Base-by-base conservation (phyloP, 1,140 invertebrate species). In the Trachymyrmex cornetzi region DNA sequence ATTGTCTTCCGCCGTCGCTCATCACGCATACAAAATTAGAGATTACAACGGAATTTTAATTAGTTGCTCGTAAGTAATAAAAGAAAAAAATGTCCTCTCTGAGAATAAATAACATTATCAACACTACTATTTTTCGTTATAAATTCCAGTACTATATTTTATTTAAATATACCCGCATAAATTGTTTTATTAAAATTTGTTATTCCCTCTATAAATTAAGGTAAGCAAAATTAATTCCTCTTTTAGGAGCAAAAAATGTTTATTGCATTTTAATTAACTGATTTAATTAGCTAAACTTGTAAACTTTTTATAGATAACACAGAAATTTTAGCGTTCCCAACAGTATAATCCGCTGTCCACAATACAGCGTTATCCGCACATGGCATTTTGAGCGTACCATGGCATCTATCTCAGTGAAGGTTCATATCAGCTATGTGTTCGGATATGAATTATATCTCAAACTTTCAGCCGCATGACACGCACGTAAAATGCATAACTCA, bases 391-490 rank as follows among this genome's bases (percentile, higher is more conserved):
- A 61, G 38, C 27, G 24, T 50, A 16, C 50, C n/a, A 34, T 24
- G 38, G 24, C 38, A 84, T 84, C 14, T 61, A 75, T 75, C 67
- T 82, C 53, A 30, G 79, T 27, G 53, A 59, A 44, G 80, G 80
- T 75, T 74, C 69, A 61, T 84, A 84, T 84, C 80, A 74, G 69
- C 55, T 48, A 59, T 27, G 24, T 50, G 80, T 75, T 74, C 80
- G 80, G 67, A 84, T 84, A 74, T 84, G 55, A 84, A 84, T 84
- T 84, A 84, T 84, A 57, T 74, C 67, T 84, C 55, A 74, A 84
- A 84, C 55, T 84, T 84, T 74, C 80, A 61, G 69, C 59, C 74
- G 9, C 22, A 48, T 66, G 82, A 66, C 59, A 53, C 22, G 74
- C 72, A 64, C 61, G 61, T 44, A 79, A 79, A 59, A 79, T 79